Evolutionary conservation across 2,888 invertebrate genomes (phyloP), one percentile per base, ranked within the genome.

Genomic region (Allacma fusca): DNA sequence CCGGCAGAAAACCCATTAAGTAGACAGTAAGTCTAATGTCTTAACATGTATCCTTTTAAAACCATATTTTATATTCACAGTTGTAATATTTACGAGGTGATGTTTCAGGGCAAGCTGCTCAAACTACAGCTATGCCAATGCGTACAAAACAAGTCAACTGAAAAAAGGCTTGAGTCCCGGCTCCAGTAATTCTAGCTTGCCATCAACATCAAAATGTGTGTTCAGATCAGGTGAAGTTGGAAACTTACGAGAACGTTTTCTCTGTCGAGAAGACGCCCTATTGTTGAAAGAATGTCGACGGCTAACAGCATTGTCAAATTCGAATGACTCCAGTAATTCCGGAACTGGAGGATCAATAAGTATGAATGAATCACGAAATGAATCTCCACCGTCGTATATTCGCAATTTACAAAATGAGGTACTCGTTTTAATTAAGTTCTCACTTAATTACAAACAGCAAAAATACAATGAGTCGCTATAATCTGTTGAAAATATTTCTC

Each of bases 241-340:
- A n/a, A n/a, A 44, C n/a, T 43, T 23, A 1, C 50, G 71, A 24
- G 71, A 71, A 71, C 2, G 43, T 16, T 26, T 16, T 13, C 23
- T 71, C 26, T 12, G 7, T 26, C 21, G 7, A 1, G 24, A 23
- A 7, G 71, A 71, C 21, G n/a, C 5, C 4, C 23, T 43, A 21
- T 24, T 71, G 28, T n/a, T 71, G 2, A 1, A 40, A 28, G 71
- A 71, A 40, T 71, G 71, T 28, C 71, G 71, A 0, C 50, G 71
- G 13, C 57, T 71, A 1, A 71, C 71, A 16, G 5, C 69, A 21
- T 4, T 62, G 23, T 4, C 23, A 12, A 24, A 12, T 21, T 62
- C 62, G 4, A 21, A 21, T 24, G 24, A 62, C 12, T 62, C 62
- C 62, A 62, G 24, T 62, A 7, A 40, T n/a, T 50, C 7, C n/a